Base-by-base conservation (phyloP, 2,797 vertebrate species). In the Galago senegalensis region DNA sequence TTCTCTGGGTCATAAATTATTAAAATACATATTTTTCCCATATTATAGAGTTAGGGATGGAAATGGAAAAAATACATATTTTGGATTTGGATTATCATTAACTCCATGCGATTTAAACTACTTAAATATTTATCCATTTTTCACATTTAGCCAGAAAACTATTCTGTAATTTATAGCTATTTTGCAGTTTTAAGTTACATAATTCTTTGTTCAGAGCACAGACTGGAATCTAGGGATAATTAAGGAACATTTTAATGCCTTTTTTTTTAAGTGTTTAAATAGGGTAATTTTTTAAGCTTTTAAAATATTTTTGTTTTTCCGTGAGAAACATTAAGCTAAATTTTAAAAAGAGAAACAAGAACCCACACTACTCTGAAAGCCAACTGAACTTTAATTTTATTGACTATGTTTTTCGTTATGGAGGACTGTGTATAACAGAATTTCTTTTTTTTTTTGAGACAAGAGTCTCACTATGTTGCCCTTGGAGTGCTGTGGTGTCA, bases 151-250 rank as follows among this genome's bases (percentile, higher is more conserved):
- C 18, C 67, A 91, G 63, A 56, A 82, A 76, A 61, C 14, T 49
- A 23, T 72, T 72, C 40, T 72, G 5, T 80, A 77, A 80, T 60
- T 79, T 75, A 83, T 91, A 81, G 21, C 13, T 69, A 5, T 83
- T 91, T 94, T 90, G 60, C n/a, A 84, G 16, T 89, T 97, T 80
- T 46, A 92, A 82, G 17, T 93, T 91, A 80, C 0, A 14, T 85
- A 46, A n/a, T 70, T 95, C 56, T 69, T 84, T 1, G 1, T 90
- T 90, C 65, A 73, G 69, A 85, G 67, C 56, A 75, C 69, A 76
- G 21, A 83, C 69, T 95, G 49, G 37, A 80, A 87, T 80, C 16
- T 16, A 16, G 93, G 27, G 61, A 90, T 90, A 69, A 94, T 92
- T 90, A 67, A 93, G 31, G n/a, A 89, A 60, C 73, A 73, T 80